Conservation (phyloP, 2,113 vertebrate genomes). For the Callipepla squamata region DNA sequence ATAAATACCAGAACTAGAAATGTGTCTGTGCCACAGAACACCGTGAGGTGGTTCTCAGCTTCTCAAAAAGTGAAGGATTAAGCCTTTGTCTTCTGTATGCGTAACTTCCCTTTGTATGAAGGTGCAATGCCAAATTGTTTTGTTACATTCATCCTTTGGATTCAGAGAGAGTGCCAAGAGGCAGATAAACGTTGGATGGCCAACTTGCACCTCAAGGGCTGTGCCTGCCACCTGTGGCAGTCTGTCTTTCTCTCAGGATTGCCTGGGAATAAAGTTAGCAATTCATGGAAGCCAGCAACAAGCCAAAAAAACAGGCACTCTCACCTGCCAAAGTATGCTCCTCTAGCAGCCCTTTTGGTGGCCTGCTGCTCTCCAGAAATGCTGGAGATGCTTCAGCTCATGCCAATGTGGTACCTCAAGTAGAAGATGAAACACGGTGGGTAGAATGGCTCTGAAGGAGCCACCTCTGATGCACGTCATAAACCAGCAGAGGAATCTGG, state of each 20-base stretch:
- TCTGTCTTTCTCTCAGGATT: background rate
- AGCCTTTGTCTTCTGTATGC: background rate
- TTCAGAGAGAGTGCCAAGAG: background rate
- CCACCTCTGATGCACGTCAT: background rate
- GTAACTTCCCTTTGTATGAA: background rate
- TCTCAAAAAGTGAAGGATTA: background rate
- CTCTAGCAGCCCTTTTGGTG: background rate
- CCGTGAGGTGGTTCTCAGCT: background rate
- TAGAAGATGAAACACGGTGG: background rate
- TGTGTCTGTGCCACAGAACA: background rate
- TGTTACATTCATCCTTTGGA: background rate
- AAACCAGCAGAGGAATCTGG: background rate
- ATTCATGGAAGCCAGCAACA: rapidly evolving
- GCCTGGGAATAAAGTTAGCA: background rate
- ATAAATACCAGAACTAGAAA: constrained; percentile 32
- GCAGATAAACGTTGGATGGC: background rate
- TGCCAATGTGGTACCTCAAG: background rate
- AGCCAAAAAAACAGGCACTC: rapidly evolving
- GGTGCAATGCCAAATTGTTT: background rate
- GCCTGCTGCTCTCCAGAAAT: background rate
- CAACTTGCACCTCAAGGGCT: background rate
- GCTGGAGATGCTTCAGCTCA: background rate
- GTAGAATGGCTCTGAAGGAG: background rate
- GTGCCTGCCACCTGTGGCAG: background rate
- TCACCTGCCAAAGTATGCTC: background rate